These are phyloP conservation scores for Priocnemis perturbator DNA, from an alignment of 2,888 invertebrate species.

Conservation along the genomic window DNA sequence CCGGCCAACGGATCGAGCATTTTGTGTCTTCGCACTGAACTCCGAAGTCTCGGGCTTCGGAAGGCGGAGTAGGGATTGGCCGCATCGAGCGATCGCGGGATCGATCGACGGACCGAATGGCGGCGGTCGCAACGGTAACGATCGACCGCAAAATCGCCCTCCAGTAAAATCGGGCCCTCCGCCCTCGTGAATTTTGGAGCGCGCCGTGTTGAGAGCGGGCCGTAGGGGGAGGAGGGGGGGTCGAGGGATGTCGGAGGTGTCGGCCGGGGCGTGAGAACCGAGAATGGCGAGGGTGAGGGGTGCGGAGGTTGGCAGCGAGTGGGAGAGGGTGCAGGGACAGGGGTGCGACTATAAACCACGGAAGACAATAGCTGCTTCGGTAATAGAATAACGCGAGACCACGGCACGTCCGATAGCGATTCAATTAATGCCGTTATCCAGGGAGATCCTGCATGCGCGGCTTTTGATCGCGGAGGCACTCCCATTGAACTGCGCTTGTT, in stretches of 20 bases:
- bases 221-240: background rate
- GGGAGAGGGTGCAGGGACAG: slow-evolving; percentile 17
- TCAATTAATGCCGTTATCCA: slow-evolving; percentile 72
- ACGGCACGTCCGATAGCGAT: slow-evolving; percentile 70
- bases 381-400: slow-evolving; percentile 72
- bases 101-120: too few species aligned
- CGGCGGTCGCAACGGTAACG: background rate
- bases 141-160: slow-evolving; percentile 1
- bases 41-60: too few species aligned
- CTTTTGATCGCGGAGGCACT: slow-evolving; percentile 62
- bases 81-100: too few species aligned
- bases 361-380: slow-evolving; percentile 71
- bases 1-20: too few species aligned
- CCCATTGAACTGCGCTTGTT: slow-evolving; percentile 58
- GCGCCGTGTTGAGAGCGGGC: slow-evolving; percentile 26
- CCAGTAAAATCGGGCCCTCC: background rate
- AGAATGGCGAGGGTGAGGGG: slow-evolving; percentile 11
- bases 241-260: too few species aligned
- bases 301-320: slow-evolving; percentile 13
- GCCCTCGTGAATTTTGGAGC: slow-evolving; percentile 19
- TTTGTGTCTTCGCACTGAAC: too few species aligned
- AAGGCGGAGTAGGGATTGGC: too few species aligned
- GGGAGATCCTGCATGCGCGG: slow-evolving; percentile 63
- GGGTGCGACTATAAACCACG: slow-evolving; percentile 68
- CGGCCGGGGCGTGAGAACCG: slow-evolving; percentile 1